Conservation (phyloP, 2,888 invertebrate species). For the Oxycera nigricornis region DNA sequence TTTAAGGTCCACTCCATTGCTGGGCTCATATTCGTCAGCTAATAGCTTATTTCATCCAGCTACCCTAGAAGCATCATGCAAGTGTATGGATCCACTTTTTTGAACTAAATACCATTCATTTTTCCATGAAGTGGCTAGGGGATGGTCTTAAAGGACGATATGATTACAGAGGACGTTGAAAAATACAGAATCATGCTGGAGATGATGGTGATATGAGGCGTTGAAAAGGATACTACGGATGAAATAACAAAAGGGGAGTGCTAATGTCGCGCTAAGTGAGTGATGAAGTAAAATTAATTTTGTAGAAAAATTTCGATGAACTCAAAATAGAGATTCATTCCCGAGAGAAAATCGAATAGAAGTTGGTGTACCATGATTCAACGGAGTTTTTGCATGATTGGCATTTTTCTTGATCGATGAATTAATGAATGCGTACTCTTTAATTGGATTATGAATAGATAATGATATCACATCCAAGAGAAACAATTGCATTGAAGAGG, state of each 20-base stretch:
- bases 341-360: neutral
- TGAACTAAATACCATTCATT: slow-evolving; percentile 5
- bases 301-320: slow-evolving; percentile 4
- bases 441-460: neutral
- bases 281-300: slow-evolving; percentile 31
- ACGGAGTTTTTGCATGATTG: neutral
- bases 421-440: neutral
- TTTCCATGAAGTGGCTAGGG: neutral
- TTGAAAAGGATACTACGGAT: slow-evolving; percentile 22
- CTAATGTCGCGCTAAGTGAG: slow-evolving; percentile 36
- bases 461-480: neutral
- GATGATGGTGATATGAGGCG: neutral
- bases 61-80: neutral
- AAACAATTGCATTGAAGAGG: neutral
- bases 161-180: neutral
- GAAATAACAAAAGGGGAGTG: slow-evolving; percentile 26
- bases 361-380: neutral
- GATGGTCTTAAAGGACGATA: neutral
- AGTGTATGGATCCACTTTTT: too few species aligned
- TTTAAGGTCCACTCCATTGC: neutral
- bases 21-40: neutral
- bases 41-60: neutral
- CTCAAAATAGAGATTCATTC: neutral
- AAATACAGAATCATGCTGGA: neutral
- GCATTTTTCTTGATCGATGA: neutral